Evolutionary conservation across 1,140 invertebrate genomes (phyloP), one percentile per base, ranked within the genome.

Genomic region (Acromyrmex heyeri): DNA sequence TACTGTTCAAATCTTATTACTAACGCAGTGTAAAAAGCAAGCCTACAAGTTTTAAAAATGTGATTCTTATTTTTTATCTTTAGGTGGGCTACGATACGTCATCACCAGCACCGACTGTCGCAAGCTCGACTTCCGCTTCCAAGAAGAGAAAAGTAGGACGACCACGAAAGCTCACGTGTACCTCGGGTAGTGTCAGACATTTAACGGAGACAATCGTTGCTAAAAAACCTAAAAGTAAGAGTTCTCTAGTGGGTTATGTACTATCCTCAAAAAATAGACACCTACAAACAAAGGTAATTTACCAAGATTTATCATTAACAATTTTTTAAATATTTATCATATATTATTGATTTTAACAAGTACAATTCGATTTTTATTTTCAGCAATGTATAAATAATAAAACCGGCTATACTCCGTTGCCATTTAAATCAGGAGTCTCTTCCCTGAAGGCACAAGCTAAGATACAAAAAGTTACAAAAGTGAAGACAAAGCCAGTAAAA

Each of bases 101-200:
- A 1, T 94, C 93, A 5, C 89, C 93, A 53, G 88, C 85, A 7
- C 89, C 93, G 12, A 92, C 90, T 1, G 53, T 92, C 0, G 59
- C 88, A 1, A 93, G 85, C 76, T 94, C 91, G 1, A 95, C 93
- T 53, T 96, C 96, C 0, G 97, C 97, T 0, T 97, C 97, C 0
- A 98, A 98, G 88, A 98, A 98, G 92, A 96, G 98, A 8, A 98
- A 98, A 95, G 97, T 98, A 1, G 97, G 98, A 3, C 95, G 97
- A 86, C 98, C 98, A 0, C 97, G 97, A 77, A 98, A 98, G 91
- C 95, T 97, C 27, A 96, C 96, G 93, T 96, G 96, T 62, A 96
- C 96, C 82, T 96, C 95, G 21, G 96, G 96, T 82, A 96, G 96
- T 67, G 95, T 93, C 57, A 94, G 93, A 86, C 96, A 95, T 27